Conservation (phyloP, 2,113 vertebrate genomes). For the Hemiprocne comata region DNA sequence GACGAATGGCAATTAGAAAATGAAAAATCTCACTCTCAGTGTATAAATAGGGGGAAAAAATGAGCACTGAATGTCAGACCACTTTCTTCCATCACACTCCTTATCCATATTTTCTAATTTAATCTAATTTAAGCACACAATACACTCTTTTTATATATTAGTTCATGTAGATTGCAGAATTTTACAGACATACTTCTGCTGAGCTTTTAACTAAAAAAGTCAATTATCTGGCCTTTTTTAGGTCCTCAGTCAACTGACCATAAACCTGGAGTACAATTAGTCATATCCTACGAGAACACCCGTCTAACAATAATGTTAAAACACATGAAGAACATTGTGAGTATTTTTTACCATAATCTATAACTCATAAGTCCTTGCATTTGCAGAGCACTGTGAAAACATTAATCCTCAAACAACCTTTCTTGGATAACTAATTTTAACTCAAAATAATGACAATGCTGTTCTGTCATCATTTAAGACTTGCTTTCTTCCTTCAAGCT, state of each 20-base stretch:
- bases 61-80: background rate
- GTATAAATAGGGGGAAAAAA: background rate
- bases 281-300: constrained; percentile 69
- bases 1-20: constrained; percentile 6
- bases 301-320: constrained; percentile 85
- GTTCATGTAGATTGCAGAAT: background rate
- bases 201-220: background rate
- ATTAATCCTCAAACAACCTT: background rate
- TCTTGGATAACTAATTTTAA: background rate
- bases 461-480: background rate
- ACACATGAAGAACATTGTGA: constrained; percentile 88
- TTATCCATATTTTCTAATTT: background rate
- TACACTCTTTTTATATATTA: background rate
- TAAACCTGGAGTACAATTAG: constrained; percentile 82
- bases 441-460: background rate
- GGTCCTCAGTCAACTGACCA: constrained; percentile 41
- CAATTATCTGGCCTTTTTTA: background rate
- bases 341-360: constrained; percentile 39
- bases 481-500: background rate
- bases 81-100: background rate
- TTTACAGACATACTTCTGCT: background rate
- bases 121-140: background rate
- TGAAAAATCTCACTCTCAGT: background rate
- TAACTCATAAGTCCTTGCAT: background rate
- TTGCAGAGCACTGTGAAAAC: background rate